Conservation (phyloP, 2,113 vertebrate species). For the Columba janthina region DNA sequence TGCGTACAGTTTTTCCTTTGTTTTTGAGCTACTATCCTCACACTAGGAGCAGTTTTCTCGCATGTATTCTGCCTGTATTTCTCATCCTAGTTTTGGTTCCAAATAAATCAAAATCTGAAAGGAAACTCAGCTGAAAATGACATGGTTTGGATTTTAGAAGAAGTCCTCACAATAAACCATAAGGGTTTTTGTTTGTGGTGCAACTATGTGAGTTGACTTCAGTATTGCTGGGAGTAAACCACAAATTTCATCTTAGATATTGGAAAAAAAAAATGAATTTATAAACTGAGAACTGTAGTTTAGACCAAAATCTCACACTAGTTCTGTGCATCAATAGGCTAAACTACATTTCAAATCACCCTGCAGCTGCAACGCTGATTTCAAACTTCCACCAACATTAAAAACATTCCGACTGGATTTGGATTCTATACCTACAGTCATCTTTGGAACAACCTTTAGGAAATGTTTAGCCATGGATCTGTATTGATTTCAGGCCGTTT, state of each 20-base stretch:
- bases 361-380: not conserved
- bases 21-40: not conserved
- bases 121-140: not conserved
- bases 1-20: not conserved
- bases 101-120: not conserved
- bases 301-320: not conserved
- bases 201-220: not conserved
- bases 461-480: not conserved
- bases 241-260: not conserved
- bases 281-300: not conserved
- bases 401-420: not conserved
- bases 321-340: not conserved
- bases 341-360: not conserved
- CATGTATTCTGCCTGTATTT: not conserved
- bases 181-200: not conserved
- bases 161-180: not conserved
- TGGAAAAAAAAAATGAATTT: not conserved
- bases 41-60: not conserved
- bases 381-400: not conserved
- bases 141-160: not conserved
- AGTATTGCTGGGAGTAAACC: not conserved
- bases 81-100: not conserved
- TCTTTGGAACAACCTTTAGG: not conserved
- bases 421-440: accelerated
- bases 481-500: not conserved